phyloP scores from a whole-genome alignment of 2,888 invertebrate species.

The Epinotia ramella region DNA sequence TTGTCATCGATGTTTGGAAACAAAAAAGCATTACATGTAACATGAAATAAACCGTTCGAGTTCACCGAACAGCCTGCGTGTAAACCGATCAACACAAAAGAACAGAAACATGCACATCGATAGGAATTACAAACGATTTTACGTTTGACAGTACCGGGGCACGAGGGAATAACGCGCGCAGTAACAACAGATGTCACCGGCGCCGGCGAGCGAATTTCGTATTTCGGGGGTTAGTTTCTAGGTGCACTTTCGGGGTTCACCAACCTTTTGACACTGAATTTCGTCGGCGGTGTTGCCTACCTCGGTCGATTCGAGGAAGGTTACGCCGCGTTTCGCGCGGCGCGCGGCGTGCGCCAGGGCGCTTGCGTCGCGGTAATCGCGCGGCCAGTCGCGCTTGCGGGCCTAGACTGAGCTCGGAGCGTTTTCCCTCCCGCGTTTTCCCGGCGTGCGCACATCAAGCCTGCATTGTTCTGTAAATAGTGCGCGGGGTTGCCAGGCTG shows the following conservation, averaged over 20 bases:
- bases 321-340: slow-evolving; percentile 82
- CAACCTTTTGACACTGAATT: slow-evolving; percentile 84
- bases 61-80: not conserved
- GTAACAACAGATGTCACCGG: slow-evolving; percentile 56
- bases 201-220: slow-evolving; percentile 55
- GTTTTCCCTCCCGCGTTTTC: slow-evolving; percentile 81
- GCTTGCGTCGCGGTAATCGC: slow-evolving; percentile 74
- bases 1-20: not conserved
- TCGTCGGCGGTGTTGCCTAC: slow-evolving; percentile 75
- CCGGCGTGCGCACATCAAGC: slow-evolving; percentile 84
- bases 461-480: slow-evolving; percentile 84
- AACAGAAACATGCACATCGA: slow-evolving; percentile 26
- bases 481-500: slow-evolving; percentile 51
- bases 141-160: slow-evolving; percentile 67
- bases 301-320: slow-evolving; percentile 81
- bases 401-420: slow-evolving; percentile 72
- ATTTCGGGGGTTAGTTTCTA: slow-evolving; percentile 56
- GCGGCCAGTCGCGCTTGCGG: slow-evolving; percentile 80
- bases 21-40: not conserved
- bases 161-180: slow-evolving; percentile 65
- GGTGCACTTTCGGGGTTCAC: slow-evolving; percentile 76
- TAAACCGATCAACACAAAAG: slow-evolving; percentile 28
- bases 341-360: slow-evolving; percentile 81
- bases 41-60: not conserved
- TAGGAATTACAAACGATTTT: slow-evolving; percentile 46